Percentiles rank a stretch among this genome's conserved stretches.
Conservation (phyloP, 2,113 vertebrate species). For the Ictalurus furcatus region DNA sequence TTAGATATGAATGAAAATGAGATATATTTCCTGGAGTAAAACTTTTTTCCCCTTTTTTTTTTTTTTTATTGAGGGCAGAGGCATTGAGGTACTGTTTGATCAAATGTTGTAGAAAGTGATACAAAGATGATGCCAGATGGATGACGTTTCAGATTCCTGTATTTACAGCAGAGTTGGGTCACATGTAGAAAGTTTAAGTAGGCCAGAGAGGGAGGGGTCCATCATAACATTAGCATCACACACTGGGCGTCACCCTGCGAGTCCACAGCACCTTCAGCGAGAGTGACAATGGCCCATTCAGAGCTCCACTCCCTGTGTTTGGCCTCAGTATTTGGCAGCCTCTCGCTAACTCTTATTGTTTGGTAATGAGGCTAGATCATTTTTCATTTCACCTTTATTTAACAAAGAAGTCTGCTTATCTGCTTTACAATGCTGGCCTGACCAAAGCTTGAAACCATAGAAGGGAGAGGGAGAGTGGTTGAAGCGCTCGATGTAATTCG, state of each 20-base stretch:
- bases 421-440: conserved; percentile 6
- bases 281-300: conserved; percentile 53
- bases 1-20: background rate
- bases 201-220: conserved; percentile 36
- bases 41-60: background rate
- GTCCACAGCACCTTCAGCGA: conserved; percentile 28
- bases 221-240: conserved; percentile 46
- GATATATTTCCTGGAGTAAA: background rate
- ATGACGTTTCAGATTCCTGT: background rate
- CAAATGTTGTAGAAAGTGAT: conserved; percentile 15
- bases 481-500: conserved; percentile 18
- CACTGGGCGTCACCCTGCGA: conserved; percentile 38
- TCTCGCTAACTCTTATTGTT: conserved; percentile 43
- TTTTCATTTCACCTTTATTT: conserved; percentile 43
- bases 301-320: conserved; percentile 28
- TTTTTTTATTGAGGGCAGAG: background rate
- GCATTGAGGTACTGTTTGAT: background rate
- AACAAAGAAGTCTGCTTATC: conserved; percentile 26
- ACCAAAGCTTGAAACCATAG: conserved; percentile 28
- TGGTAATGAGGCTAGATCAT: conserved; percentile 47
- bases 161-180: conserved; percentile 16
- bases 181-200: conserved; percentile 25
- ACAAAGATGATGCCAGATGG: conserved; percentile 5
- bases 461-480: background rate
- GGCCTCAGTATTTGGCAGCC: conserved; percentile 37